Evolutionary conservation across 1,140 invertebrate genomes (phyloP), one percentile per base, ranked within the genome.

Genomic region (Antheraea mylitta): DNA sequence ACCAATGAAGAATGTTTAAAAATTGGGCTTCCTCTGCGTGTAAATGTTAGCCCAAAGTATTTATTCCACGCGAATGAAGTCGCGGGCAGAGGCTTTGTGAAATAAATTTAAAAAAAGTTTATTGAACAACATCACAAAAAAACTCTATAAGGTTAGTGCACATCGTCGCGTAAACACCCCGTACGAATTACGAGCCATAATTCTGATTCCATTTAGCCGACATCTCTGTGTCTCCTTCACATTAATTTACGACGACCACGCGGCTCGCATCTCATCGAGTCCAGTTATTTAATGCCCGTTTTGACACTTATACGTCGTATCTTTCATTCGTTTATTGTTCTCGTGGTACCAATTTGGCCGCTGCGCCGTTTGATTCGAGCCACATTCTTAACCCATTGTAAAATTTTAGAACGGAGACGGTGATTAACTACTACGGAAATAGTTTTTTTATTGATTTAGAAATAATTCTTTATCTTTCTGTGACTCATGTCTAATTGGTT

Each of bases 241-340:
- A 89, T 87, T 89, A 90, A 90, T 91, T 91, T 91, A 90, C 72
- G 87, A 89, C 74, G 82, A 81, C 86, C 87, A 87, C 60, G 73
- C 79, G 74, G 82, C 74, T 82, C 79, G 76, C 82, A 73, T 84
- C 77, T 81, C 82, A 83, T 88, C 69, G 80, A 73, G 38, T 73
- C 53, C 18, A 85, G 82, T 80, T 81, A 86, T 89, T 89, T 88
- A 88, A 90, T 69, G 85, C 85, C 64, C 78, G 68, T 88, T 89
- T 85, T 90, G 87, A 90, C 89, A 88, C 83, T 88, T 82, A 85
- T 79, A 71, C 65, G 73, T 82, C 78, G 75, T 76, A 80, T 80
- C 67, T 70, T 74, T 77, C 67, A 74, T 71, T 62, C 65, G 73
- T 84, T 84, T 84, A 82, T 81, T 83, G 78, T 80, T 68, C 61